Evolutionary conservation across 2,888 invertebrate genomes (phyloP).

Genomic region (Lacanobia oleracea): DNA sequence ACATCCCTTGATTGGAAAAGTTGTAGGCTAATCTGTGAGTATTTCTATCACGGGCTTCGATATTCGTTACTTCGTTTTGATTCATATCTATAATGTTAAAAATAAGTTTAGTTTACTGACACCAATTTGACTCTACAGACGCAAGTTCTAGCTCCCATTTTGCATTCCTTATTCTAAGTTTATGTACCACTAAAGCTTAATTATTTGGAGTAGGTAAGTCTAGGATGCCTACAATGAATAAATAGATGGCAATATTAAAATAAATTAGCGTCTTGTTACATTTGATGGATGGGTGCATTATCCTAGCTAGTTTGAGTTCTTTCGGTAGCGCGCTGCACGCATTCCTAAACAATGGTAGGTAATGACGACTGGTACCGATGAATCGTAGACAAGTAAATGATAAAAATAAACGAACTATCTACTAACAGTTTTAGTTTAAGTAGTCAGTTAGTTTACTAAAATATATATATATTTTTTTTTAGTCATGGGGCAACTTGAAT

Average conservation of each 20-base stretch:
- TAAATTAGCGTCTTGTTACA: background rate
- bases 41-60: background rate
- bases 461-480: background rate
- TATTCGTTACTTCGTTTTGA: background rate
- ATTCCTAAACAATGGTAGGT: slow-evolving; percentile 14
- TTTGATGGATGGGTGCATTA: slow-evolving; percentile 39
- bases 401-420: slow-evolving; percentile 12
- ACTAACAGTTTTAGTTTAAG: background rate
- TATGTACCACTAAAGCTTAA: background rate
- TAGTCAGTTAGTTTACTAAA: background rate
- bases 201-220: background rate
- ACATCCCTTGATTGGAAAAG: too few species aligned
- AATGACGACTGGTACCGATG: slow-evolving; percentile 7
- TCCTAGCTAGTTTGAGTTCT: slow-evolving; percentile 20
- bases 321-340: slow-evolving; percentile 39
- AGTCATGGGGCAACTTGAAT: too few species aligned
- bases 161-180: background rate
- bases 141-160: background rate
- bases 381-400: slow-evolving; percentile 14
- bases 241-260: background rate
- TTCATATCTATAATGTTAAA: background rate
- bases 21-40: too few species aligned
- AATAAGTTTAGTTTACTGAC: background rate
- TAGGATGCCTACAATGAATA: slow-evolving; percentile 5
- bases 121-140: background rate